Percentiles rank a stretch among this genome's conserved stretches.
Evolutionary conservation across 2,888 invertebrate genomes (phyloP).

Genomic region (Pachymerium ferrugineum): DNA sequence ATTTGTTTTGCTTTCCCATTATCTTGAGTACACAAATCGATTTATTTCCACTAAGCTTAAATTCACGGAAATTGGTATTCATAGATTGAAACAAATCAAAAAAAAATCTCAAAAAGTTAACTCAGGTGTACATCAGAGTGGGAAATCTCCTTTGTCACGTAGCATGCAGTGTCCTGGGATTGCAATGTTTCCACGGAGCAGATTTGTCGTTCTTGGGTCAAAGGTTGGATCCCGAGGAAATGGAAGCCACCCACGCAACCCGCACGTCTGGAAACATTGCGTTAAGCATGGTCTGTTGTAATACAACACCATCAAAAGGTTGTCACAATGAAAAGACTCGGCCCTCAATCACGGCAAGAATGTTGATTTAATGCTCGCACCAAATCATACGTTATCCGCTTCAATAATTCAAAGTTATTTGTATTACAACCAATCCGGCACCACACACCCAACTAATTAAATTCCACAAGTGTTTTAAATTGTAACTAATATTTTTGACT

Average conservation of each 20-base stretch:
- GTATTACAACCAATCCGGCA: no score
- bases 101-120: not conserved
- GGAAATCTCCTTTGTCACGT: constrained; percentile 16
- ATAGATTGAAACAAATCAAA: not conserved
- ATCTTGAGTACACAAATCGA: no score
- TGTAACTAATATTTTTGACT: no score
- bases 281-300: constrained; percentile 16
- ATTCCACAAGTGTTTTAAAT: not conserved
- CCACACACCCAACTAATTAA: not conserved
- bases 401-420: constrained; percentile 21
- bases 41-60: no score
- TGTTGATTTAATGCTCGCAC: constrained; percentile 29
- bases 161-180: constrained; percentile 20
- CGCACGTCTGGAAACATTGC: not conserved
- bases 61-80: no score
- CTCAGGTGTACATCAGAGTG: not conserved
- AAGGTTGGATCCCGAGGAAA: constrained; percentile 29
- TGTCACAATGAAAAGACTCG: constrained; percentile 22
- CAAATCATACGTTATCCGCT: constrained; percentile 5
- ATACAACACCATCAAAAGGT: constrained; percentile 30
- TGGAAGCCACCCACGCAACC: constrained; percentile 30
- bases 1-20: no score
- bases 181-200: constrained; percentile 27
- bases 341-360: constrained; percentile 32
- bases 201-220: constrained; percentile 31